Evolutionary conservation across 2,797 vertebrate genomes (phyloP).

Genomic region (Naso thynnoides): DNA sequence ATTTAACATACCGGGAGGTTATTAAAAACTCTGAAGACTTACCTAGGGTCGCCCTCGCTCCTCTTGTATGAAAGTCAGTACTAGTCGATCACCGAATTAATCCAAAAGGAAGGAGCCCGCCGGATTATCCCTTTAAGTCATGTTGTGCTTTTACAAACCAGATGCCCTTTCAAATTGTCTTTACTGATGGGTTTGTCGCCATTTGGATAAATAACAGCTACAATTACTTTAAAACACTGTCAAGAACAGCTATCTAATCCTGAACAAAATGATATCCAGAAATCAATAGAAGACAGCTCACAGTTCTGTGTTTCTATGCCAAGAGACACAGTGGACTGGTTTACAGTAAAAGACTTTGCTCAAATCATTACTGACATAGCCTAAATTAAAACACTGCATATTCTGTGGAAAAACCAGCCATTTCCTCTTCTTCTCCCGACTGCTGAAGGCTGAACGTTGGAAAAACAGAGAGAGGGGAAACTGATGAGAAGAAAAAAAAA

Average conservation of each 20-base stretch:
- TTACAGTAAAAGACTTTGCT: constrained; percentile 62
- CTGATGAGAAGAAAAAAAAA: constrained; percentile 53
- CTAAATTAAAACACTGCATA: constrained; percentile 73
- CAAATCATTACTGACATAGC: constrained; percentile 78
- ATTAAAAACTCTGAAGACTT: too few relatives aligned
- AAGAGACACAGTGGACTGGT: constrained; percentile 37
- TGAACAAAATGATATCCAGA: constrained; percentile 40
- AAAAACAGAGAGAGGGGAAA: constrained; percentile 65
- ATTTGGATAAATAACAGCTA: not conserved
- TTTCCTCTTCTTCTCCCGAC: constrained; percentile 73
- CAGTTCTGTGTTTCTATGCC: constrained; percentile 36
- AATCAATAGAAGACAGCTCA: constrained; percentile 40
- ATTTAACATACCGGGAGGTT: too few relatives aligned
- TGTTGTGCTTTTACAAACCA: not conserved
- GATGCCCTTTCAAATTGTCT: not conserved
- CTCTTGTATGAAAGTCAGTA: too few relatives aligned
- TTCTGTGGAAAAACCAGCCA: constrained; percentile 71
- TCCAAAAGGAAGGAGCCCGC: too few relatives aligned
- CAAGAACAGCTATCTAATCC: too few relatives aligned
- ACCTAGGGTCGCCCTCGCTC: too few relatives aligned
- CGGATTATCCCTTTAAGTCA: too few relatives aligned
- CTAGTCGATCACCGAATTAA: too few relatives aligned
- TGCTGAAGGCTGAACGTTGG: constrained; percentile 63
- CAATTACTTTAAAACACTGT: not conserved
- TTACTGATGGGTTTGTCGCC: not conserved